These are phyloP conservation scores for Argyresthia albistria DNA, from an alignment of 2,888 invertebrate genomes.

Conservation along the genomic window DNA sequence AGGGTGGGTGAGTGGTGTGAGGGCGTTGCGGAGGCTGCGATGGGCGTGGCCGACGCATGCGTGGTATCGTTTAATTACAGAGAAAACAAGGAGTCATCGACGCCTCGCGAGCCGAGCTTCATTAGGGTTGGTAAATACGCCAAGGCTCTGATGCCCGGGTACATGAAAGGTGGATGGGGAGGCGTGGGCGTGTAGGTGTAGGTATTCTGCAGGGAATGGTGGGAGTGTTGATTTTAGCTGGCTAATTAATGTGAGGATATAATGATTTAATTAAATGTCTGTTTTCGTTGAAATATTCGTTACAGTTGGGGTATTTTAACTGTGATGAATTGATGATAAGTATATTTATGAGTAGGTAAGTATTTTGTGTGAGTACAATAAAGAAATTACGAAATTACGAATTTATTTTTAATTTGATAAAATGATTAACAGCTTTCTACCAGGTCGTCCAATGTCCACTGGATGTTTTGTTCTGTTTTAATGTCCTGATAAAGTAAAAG, in stretches of 20 bases:
- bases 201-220: neutral
- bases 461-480: too few relatives aligned
- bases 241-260: too few relatives aligned
- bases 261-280: too few relatives aligned
- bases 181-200: constrained; percentile 11
- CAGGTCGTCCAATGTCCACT: too few relatives aligned
- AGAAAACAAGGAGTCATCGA: constrained; percentile 54
- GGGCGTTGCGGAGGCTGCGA: constrained; percentile 51
- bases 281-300: too few relatives aligned
- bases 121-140: constrained; percentile 30
- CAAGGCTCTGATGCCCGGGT: constrained; percentile 2
- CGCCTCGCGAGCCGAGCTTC: constrained; percentile 53
- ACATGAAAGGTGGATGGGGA: neutral
- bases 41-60: constrained; percentile 68
- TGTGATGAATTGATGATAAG: too few relatives aligned
- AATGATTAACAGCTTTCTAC: too few relatives aligned
- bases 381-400: too few relatives aligned
- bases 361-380: too few relatives aligned
- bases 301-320: too few relatives aligned
- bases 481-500: neutral
- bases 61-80: constrained; percentile 55
- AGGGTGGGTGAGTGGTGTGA: constrained; percentile 20
- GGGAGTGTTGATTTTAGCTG: neutral
- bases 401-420: too few relatives aligned
- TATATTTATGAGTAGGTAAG: too few relatives aligned